Base-by-base conservation (phyloP, 2,113 vertebrate genomes). In the Phocoena phocoena region DNA sequence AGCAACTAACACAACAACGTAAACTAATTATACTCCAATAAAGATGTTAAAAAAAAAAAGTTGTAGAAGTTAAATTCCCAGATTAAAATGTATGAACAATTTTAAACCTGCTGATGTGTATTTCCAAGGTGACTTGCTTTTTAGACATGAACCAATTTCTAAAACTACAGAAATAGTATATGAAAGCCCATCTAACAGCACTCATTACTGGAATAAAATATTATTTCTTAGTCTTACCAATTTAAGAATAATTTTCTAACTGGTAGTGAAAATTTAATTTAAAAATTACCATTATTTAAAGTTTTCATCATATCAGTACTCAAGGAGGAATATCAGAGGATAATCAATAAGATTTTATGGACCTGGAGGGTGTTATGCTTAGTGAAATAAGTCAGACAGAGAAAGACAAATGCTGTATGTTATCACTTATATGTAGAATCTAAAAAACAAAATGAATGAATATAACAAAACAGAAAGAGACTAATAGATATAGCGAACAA, bases 201-300 rank as follows among this genome's bases (percentile, higher is more conserved):
- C 13, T 36, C 31, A 81, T 58, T 53, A 71, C n/a, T 68, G 12
- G 13, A 82, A 73, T 65, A 93, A 94, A 81, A 80, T 74, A 44
- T 60, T 84, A 73, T 91, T 95, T 96, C 31, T 89, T 77, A 83
- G 89, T 5, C 90, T 77, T 93, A 21, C 53, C 28, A 82, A 60
- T 81, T 85, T 74, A 88, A 77, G 15, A 85, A 41, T 90, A 88
- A 92, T 86, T 89, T 83, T 73, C 74, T 70, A 62, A 73, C 28
- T 91, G 44, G 26, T 31, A 47, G 38, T 71, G 36, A 86, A 94
- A 73, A 68, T 88, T 67, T 82, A 76, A 94, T 85, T 76, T 1
- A 77, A 77, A 33, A 77, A 33, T 33, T 77, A 71, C 5, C 12
- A 84, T 65, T 90, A 77, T 41, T 81, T 50, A 86, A 31, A 85